Evolutionary conservation across 35 echinoderm and acorn worm genomes (phyloP).

Genomic region (Amphiura filiformis): DNA sequence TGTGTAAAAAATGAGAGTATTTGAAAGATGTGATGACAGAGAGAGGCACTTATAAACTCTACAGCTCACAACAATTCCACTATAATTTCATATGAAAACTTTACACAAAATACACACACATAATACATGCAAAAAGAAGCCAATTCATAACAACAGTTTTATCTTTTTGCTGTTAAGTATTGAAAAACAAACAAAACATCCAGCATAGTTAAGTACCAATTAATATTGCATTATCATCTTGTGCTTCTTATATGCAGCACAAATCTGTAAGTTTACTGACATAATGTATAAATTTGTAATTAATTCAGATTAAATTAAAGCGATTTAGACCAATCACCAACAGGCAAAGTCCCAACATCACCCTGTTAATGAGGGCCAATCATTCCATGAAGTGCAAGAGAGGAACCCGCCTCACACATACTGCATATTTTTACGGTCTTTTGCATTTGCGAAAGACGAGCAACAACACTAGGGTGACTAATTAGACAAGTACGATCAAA

Average conservation of each 20-base stretch:
- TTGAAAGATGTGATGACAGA: not conserved
- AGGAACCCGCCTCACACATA: no score
- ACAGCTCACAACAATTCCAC: not conserved
- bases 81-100: not conserved
- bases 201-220: not conserved
- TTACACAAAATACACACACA: not conserved
- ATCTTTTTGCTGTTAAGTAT: not conserved
- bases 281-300: not conserved
- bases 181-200: no score
- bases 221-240: conserved; percentile 2
- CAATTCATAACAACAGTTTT: not conserved
- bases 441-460: no score
- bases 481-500: no score
- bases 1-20: conserved; percentile 2
- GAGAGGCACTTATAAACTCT: not conserved
- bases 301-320: no score
- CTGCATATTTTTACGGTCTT: no score
- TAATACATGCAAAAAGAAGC: not conserved
- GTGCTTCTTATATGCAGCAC: not conserved
- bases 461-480: no score
- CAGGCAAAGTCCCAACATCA: no score
- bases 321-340: no score
- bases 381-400: no score
- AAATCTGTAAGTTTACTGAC: no score
- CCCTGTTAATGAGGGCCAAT: no score